Conservation (phyloP, 2,888 invertebrate species). For the Cordilura impudica region DNA sequence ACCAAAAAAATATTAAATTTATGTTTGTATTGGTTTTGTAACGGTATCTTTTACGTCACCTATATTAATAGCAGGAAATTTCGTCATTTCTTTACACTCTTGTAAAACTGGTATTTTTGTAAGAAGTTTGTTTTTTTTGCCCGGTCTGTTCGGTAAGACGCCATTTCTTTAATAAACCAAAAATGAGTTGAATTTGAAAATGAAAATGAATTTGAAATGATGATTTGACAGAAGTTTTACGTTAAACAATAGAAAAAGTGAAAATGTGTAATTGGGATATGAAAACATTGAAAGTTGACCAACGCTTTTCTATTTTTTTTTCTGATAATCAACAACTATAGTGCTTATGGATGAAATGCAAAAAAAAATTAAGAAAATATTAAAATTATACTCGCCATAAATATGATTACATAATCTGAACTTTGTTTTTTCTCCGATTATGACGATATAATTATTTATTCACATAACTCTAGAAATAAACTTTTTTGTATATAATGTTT, state of each 20-base stretch:
- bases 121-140: not conserved
- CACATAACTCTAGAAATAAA: no score
- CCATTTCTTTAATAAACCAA: not conserved
- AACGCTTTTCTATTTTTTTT: no score
- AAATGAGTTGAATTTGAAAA: slow-evolving; percentile 28
- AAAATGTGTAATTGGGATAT: slow-evolving; percentile 5
- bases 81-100: slow-evolving; percentile 32
- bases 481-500: no score
- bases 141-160: not conserved
- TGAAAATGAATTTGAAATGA: slow-evolving; percentile 29
- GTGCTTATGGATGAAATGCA: no score
- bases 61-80: slow-evolving; percentile 46
- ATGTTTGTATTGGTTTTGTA: slow-evolving; percentile 15
- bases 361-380: no score
- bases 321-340: no score
- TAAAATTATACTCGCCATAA: no score
- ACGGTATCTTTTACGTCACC: slow-evolving; percentile 56
- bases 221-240: slow-evolving; percentile 7
- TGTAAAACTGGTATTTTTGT: slow-evolving; percentile 30
- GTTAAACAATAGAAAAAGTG: slow-evolving; percentile 26
- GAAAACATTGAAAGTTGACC: no score
- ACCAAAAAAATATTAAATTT: not conserved
- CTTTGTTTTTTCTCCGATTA: no score
- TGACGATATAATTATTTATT: no score
- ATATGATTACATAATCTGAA: no score